Base-by-base conservation (phyloP, 2,888 invertebrate species). In the Agrotis segetum region DNA sequence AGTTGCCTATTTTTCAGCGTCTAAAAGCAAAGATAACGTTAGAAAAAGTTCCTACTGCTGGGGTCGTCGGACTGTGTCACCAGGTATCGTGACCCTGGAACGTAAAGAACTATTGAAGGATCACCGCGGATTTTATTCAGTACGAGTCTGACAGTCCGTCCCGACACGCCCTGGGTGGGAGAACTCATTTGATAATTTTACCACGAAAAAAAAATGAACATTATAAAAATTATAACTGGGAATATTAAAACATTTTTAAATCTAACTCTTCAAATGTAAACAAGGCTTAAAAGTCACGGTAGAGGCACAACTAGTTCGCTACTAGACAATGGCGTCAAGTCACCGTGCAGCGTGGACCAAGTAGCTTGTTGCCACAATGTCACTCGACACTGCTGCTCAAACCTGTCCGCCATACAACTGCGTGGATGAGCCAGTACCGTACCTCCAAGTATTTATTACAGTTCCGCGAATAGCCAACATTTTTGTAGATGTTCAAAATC, bases 321-420 rank as follows among this genome's bases (percentile, higher is more conserved):
- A 79, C 72, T 72, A 88, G 84, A 93, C 93, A 86, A 86, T 84
- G 81, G 81, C 69, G 81, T 76, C 87, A 82, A 89, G 88, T 85
- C 71, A 86, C 85, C 82, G 82, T 80, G 66, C 44, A 44, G 81
- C 79, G 81, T 73, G 77, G 78, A 77, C 50, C 87, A 86, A 88
- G 90, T 88, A 90, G 91, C 90, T 81, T 87, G 90, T 91, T 90
- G 90, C 87, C 91, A 92, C 91, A 88, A 88, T 92, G 91, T 92
- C 89, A 87, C 83, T 83, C 79, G 82, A 86, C 85, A 86, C 86
- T 79, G 77, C 60, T 66, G 66, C 72, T 62, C 73, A 82, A 86
- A 88, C 88, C 87, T 84, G 87, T 85, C 79, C 77, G 62, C 71
- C 77, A 74, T 75, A 80, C 67, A 71, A 77, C 82, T 65, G 52